Conservation (phyloP, 2,113 vertebrate species). For the Microtus ochrogaster region DNA sequence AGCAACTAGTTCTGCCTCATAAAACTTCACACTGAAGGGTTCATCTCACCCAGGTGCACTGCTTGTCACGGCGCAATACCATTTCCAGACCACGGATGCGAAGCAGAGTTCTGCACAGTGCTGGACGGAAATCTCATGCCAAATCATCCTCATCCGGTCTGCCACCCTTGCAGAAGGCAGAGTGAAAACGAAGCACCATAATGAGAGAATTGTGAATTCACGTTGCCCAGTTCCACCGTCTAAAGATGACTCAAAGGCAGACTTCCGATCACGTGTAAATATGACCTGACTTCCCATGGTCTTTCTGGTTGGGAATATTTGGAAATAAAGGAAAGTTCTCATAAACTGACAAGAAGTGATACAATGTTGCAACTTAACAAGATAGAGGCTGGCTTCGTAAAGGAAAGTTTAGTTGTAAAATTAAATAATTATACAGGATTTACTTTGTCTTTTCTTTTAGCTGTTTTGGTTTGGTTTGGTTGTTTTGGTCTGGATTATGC, state of each 20-base stretch:
- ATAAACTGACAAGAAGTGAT: constrained; percentile 31
- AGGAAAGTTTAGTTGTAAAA: constrained; percentile 40
- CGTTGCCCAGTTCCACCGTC: background rate
- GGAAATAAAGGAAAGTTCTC: background rate
- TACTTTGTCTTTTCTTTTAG: background rate
- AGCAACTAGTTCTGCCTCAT: constrained; percentile 76
- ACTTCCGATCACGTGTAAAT: background rate
- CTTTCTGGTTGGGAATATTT: background rate
- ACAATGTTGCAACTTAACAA: background rate
- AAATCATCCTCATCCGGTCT: constrained; percentile 15
- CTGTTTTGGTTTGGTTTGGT: background rate
- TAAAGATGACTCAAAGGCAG: background rate
- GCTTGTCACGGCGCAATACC: background rate
- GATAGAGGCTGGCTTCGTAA: background rate
- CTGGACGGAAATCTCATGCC: background rate
- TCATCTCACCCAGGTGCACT: constrained; percentile 60
- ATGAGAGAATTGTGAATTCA: background rate
- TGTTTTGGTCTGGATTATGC: too few relatives aligned
- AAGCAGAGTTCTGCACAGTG: background rate
- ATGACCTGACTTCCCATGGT: background rate
- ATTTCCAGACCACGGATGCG: background rate
- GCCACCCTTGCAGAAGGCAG: background rate
- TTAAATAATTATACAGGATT: background rate
- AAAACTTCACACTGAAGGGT: constrained; percentile 66
- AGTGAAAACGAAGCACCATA: background rate